A percentile compares a stretch with the other conserved stretches of the same genome.
These are phyloP conservation scores for Planococcus citri DNA, from an alignment of 1,140 invertebrate genomes.

Conservation along the genomic window DNA sequence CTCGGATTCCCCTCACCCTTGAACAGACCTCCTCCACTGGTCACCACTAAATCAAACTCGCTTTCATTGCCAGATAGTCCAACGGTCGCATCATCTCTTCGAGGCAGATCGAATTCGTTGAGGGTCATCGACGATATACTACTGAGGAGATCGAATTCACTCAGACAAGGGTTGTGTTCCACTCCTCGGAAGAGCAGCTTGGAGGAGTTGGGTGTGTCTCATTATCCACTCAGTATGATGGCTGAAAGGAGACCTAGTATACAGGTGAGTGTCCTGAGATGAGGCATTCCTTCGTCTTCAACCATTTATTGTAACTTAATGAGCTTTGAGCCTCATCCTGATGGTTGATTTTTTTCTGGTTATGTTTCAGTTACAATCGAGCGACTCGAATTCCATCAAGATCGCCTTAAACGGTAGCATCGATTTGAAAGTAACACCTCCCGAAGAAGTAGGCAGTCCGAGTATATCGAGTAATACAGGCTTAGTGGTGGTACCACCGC, in stretches of 20 bases:
- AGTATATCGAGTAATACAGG: slow-evolving; percentile 41
- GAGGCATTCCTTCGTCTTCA: no score
- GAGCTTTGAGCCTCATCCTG: no score
- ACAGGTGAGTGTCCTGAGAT: slow-evolving; percentile 16
- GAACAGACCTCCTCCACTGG: slow-evolving; percentile 56
- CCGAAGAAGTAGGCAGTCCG: slow-evolving; percentile 50
- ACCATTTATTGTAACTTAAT: no score
- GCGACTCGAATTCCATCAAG: slow-evolving; percentile 51
- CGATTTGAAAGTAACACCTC: slow-evolving; percentile 69
- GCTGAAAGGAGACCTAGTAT: slow-evolving; percentile 25
- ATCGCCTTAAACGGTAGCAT: slow-evolving; percentile 74
- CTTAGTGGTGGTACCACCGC: slow-evolving; percentile 39
- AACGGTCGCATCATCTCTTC: slow-evolving; percentile 56
- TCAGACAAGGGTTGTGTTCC: slow-evolving; percentile 57
- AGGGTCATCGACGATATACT: slow-evolving; percentile 72
- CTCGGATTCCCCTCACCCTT: slow-evolving; percentile 36
- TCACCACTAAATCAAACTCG: slow-evolving; percentile 74
- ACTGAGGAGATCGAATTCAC: slow-evolving; percentile 64
- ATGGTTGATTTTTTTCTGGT: neutral
- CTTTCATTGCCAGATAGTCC: slow-evolving; percentile 72
- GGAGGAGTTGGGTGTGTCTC: slow-evolving; percentile 71
- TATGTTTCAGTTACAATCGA: slow-evolving; percentile 25
- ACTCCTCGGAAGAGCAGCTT: slow-evolving; percentile 61
- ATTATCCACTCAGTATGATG: slow-evolving; percentile 21
- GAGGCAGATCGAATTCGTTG: slow-evolving; percentile 71